Evolutionary conservation across 2,797 vertebrate genomes (phyloP).

Genomic region (Mormyrus proboscirostris): DNA sequence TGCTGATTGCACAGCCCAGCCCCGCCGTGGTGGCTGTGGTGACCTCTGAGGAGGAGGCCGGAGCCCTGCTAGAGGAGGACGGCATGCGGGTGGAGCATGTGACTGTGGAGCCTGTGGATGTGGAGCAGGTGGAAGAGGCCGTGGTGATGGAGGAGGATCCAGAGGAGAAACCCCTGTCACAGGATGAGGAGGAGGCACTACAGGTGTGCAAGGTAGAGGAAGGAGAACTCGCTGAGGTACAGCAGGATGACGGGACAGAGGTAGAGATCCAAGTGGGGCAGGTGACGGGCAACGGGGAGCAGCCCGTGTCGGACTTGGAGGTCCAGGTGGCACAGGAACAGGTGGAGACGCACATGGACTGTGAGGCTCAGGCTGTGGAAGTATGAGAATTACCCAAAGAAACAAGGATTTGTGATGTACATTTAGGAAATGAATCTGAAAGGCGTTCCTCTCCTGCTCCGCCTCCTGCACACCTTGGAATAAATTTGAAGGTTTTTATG

Average conservation of each 20-base stretch:
- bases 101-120: slow-evolving; percentile 79
- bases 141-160: slow-evolving; percentile 63
- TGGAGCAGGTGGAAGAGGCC: slow-evolving; percentile 74
- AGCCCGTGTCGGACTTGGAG: slow-evolving; percentile 57
- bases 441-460: background rate
- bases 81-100: slow-evolving; percentile 72
- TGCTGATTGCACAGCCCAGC: slow-evolving; percentile 66
- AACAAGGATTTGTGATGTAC: background rate
- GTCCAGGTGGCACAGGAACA: slow-evolving; percentile 71
- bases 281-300: slow-evolving; percentile 43
- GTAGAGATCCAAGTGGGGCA: slow-evolving; percentile 81
- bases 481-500: slow-evolving; percentile 7
- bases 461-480: slow-evolving; percentile 8
- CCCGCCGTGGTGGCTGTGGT: slow-evolving; percentile 50
- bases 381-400: slow-evolving; percentile 39
- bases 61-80: slow-evolving; percentile 62
- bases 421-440: slow-evolving; percentile 4
- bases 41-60: slow-evolving; percentile 6
- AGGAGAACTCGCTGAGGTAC: slow-evolving; percentile 58
- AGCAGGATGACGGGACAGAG: slow-evolving; percentile 60
- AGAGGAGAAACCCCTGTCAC: slow-evolving; percentile 27
- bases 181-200: slow-evolving; percentile 47
- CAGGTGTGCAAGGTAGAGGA: slow-evolving; percentile 64
- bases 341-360: slow-evolving; percentile 71
- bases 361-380: slow-evolving; percentile 44